These are phyloP conservation scores for Echinarachnius parma DNA, from an alignment of 53 echinoderm and acorn worm genomes.

Conservation along the genomic window DNA sequence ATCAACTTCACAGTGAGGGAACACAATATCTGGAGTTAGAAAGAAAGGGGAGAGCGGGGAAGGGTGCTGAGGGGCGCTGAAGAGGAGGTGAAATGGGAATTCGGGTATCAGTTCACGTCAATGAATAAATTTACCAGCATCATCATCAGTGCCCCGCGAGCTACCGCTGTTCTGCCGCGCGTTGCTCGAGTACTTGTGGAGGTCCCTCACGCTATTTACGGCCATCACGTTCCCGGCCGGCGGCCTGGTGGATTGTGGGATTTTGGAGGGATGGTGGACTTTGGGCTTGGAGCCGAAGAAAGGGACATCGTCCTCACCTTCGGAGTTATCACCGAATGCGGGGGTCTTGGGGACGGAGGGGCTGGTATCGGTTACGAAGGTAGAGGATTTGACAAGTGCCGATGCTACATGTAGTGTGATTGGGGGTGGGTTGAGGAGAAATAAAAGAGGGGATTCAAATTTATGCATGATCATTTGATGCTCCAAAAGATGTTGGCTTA, in stretches of 20 bases:
- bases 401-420: background rate
- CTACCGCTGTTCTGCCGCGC: conserved; percentile 33
- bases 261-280: background rate
- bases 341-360: conserved; percentile 34
- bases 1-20: no score
- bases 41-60: no score
- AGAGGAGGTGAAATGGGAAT: no score
- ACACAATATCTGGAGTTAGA: no score
- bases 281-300: conserved; percentile 78
- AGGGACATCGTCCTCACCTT: conserved; percentile 67
- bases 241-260: conserved; percentile 2
- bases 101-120: no score
- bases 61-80: no score
- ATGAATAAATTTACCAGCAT: conserved; percentile 46
- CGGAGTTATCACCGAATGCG: background rate
- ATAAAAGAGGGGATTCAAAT: no score
- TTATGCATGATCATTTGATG: no score
- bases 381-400: conserved; percentile 25
- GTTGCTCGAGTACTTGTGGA: conserved; percentile 74
- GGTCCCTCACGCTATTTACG: conserved; percentile 76
- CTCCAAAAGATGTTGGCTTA: no score
- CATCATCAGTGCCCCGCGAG: conserved; percentile 20
- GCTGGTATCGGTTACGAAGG: conserved; percentile 9
- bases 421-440: background rate
- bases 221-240: conserved; percentile 13